These are phyloP conservation scores for Diaprepes abbreviatus DNA, from an alignment of 2,888 invertebrate genomes.

Conservation along the genomic window DNA sequence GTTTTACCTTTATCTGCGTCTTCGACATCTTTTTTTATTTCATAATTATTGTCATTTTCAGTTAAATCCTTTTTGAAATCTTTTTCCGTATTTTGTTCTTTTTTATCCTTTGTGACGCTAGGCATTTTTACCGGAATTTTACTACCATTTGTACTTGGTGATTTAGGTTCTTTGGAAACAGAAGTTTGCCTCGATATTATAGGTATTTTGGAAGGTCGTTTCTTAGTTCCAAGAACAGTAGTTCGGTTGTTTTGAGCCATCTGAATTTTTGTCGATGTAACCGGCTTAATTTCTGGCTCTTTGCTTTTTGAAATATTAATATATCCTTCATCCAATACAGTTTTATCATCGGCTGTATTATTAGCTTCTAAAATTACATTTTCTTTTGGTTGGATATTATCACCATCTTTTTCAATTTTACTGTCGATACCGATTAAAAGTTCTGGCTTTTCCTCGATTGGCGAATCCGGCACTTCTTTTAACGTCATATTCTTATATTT, in stretches of 20 bases:
- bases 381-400: neutral
- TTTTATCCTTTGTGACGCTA: slow-evolving; percentile 34
- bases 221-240: slow-evolving; percentile 54
- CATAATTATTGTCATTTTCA: neutral
- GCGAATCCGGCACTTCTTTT: slow-evolving; percentile 37
- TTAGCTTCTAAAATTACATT: neutral
- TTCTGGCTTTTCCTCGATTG: slow-evolving; percentile 45
- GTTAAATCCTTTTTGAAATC: neutral
- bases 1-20: neutral
- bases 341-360: neutral
- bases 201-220: slow-evolving; percentile 64
- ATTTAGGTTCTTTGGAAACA: slow-evolving; percentile 56
- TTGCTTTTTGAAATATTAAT: neutral
- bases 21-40: neutral
- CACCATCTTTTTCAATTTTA: neutral
- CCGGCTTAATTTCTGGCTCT: slow-evolving; percentile 37
- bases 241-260: slow-evolving; percentile 60
- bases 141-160: slow-evolving; percentile 53
- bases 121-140: slow-evolving; percentile 61
- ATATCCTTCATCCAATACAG: neutral
- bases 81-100: neutral
- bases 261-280: slow-evolving; percentile 60
- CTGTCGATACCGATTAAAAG: slow-evolving; percentile 2
- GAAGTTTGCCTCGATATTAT: slow-evolving; percentile 62
- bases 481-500: slow-evolving; percentile 50